Percentiles rank a stretch among this genome's conserved stretches.
Evolutionary conservation across 2,888 invertebrate genomes (phyloP).

Genomic region (Sarcophaga caerulescens): DNA sequence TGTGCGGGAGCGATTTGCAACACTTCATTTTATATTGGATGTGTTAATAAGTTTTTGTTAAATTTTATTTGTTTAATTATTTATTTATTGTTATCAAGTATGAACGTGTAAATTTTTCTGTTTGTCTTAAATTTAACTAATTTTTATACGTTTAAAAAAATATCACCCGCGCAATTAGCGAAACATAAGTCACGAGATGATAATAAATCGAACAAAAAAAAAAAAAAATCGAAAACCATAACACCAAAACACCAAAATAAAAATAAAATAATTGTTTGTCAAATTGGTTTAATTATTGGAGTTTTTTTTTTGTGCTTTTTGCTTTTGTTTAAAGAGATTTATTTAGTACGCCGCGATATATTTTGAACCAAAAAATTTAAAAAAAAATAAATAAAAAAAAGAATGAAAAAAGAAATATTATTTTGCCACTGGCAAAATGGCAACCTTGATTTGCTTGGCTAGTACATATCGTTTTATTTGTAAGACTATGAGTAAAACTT

Average conservation of each 20-base stretch:
- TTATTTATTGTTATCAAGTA: conserved; percentile 44
- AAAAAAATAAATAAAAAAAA: background rate
- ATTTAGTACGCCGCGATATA: background rate
- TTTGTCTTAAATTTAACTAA: conserved; percentile 48
- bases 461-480: background rate
- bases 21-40: conserved; percentile 39
- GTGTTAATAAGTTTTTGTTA: conserved; percentile 48
- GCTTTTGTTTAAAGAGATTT: conserved; percentile 12
- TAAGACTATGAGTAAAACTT: background rate
- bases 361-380: conserved; percentile 7
- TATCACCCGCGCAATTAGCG: conserved; percentile 48
- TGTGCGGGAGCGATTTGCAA: conserved; percentile 14
- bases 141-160: background rate
- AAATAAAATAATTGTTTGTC: too few relatives aligned
- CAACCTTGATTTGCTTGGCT: conserved; percentile 31
- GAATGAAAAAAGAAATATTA: background rate
- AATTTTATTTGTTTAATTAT: conserved; percentile 2
- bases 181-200: conserved; percentile 60
- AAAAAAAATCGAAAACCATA: background rate
- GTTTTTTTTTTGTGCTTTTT: conserved; percentile 6
- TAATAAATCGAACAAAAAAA: conserved; percentile 14
- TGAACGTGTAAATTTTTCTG: conserved; percentile 56
- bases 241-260: too few relatives aligned
- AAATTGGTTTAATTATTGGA: background rate
- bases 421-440: conserved; percentile 11